Evolutionary conservation across 2,888 invertebrate species (phyloP).

Genomic region (Archaeoteleia sp.): DNA sequence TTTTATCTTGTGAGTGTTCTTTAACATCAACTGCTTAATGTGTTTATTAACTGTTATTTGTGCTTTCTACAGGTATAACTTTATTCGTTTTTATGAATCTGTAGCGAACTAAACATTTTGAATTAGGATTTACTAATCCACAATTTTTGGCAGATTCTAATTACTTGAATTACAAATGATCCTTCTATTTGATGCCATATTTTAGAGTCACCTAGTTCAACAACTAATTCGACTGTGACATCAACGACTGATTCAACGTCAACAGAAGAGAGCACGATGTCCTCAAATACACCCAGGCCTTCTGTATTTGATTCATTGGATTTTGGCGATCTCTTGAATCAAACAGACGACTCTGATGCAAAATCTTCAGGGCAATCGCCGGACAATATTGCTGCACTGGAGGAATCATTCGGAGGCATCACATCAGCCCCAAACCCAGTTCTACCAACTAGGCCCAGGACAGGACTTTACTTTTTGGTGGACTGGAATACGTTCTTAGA

Average conservation of each 20-base stretch:
- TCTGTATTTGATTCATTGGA: constrained; percentile 31
- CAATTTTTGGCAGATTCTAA: no score
- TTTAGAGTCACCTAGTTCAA: no score
- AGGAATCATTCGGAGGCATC: constrained; percentile 85
- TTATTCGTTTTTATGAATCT: not conserved
- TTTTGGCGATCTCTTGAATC: constrained; percentile 12
- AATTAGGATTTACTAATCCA: no score
- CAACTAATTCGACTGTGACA: constrained; percentile 5
- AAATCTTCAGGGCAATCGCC: constrained; percentile 57
- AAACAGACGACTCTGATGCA: constrained; percentile 31
- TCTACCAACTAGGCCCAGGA: constrained; percentile 81
- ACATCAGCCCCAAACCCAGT: constrained; percentile 79
- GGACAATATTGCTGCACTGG: constrained; percentile 80
- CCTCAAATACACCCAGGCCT: constrained; percentile 13
- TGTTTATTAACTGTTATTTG: constrained; percentile 1
- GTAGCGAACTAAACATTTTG: no score
- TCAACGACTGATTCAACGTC: constrained; percentile 10
- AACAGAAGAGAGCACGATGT: constrained; percentile 8
- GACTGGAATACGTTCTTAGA: constrained; percentile 92
- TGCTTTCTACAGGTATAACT: not conserved
- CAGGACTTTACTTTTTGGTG: constrained; percentile 88
- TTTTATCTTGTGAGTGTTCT: constrained; percentile 15
- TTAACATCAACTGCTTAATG: constrained; percentile 7
- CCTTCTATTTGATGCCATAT: no score
- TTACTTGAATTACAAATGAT: no score